These are phyloP conservation scores for Oreochromis aureus DNA, from an alignment of 2,113 vertebrate species.

Conservation along the genomic window DNA sequence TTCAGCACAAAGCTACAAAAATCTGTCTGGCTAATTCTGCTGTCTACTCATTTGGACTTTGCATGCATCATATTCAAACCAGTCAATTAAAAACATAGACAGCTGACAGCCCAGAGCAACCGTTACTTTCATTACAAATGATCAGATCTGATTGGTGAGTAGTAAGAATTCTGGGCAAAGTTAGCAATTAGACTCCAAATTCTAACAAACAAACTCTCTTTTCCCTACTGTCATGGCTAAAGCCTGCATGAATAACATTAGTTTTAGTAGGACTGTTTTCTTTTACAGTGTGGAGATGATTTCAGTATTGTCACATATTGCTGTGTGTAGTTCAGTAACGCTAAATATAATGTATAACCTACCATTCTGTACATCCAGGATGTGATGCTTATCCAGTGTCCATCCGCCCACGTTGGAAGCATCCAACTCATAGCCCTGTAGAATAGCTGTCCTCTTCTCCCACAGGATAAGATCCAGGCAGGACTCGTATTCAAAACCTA, in stretches of 20 bases:
- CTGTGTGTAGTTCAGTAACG: not conserved
- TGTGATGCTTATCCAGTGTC: slow-evolving; percentile 92
- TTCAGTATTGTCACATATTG: not conserved
- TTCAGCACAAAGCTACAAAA: not conserved
- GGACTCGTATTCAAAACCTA: slow-evolving; percentile 96
- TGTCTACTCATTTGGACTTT: not conserved
- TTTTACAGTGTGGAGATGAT: not conserved
- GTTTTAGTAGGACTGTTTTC: not conserved
- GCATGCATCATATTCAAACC: not conserved
- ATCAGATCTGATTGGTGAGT: not conserved
- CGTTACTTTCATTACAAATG: not conserved
- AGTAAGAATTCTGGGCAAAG: not conserved
- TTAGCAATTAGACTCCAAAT: not conserved
- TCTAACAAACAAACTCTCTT: not conserved
- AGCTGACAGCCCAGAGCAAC: not conserved
- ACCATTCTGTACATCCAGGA: slow-evolving; percentile 94
- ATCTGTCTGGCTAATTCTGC: not conserved
- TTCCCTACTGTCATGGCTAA: not conserved
- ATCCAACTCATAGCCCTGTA: slow-evolving; percentile 94
- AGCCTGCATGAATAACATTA: not conserved
- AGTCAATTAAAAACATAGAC: not conserved
- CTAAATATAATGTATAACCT: not conserved
- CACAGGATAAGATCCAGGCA: slow-evolving; percentile 95
- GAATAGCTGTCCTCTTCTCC: slow-evolving; percentile 90
- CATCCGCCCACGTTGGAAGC: slow-evolving; percentile 97